Percentiles rank a stretch among this genome's conserved stretches.
These are phyloP conservation scores for Lacerta bilineata DNA, from an alignment of 2,797 vertebrate species.

Conservation along the genomic window DNA sequence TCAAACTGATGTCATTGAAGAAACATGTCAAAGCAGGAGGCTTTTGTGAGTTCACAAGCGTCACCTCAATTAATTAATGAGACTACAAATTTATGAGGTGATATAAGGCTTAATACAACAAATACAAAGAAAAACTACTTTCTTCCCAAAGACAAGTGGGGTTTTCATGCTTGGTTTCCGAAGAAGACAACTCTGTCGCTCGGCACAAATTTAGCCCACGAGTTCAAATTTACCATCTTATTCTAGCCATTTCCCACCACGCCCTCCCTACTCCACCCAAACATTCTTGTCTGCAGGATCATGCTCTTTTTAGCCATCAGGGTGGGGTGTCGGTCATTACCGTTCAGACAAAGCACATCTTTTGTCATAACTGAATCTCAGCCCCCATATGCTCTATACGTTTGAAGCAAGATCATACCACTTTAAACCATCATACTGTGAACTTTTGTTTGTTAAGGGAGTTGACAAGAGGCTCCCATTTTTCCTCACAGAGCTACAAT, in stretches of 20 bases:
- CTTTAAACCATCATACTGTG: no score
- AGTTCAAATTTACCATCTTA: background rate
- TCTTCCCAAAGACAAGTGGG: background rate
- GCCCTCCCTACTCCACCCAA: no score
- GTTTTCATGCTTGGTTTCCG: constrained; percentile 1
- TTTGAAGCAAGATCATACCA: no score
- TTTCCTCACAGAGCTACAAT: no score
- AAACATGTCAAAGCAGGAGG: constrained; percentile 6
- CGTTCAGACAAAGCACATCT: background rate
- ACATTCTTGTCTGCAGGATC: background rate
- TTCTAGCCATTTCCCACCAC: background rate
- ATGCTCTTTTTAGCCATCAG: background rate
- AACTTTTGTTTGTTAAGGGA: no score
- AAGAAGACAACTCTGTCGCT: background rate
- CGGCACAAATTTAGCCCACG: background rate
- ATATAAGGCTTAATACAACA: constrained; percentile 5
- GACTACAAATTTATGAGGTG: constrained; percentile 19
- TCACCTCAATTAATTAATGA: constrained; percentile 27
- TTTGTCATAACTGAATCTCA: background rate
- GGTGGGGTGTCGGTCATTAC: background rate
- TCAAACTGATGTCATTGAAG: constrained; percentile 41
- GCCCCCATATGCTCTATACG: no score
- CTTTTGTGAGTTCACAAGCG: constrained; percentile 23
- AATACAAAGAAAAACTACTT: constrained; percentile 6
- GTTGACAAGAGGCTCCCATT: no score